phyloP scores from a whole-genome alignment of 2,888 invertebrate species.

The Nebria salina region DNA sequence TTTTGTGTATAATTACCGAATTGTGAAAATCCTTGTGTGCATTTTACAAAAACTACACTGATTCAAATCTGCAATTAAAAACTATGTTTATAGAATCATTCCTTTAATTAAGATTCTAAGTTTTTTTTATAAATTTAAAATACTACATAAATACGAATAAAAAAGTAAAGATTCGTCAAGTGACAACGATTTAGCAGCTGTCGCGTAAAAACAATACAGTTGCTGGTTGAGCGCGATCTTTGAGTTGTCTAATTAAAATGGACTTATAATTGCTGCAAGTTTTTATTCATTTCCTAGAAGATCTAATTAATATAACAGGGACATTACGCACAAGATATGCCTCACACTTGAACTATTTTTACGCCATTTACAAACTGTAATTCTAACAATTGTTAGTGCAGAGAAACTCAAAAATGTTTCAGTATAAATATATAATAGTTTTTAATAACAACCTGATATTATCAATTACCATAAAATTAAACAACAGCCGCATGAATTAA shows the following conservation, averaged over 20 bases:
- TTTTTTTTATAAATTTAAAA: slow-evolving; percentile 3
- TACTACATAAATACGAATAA: neutral
- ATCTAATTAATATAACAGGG: slow-evolving; percentile 39
- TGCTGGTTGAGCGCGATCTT: slow-evolving; percentile 1
- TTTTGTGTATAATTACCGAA: too few relatives aligned
- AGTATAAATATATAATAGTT: neutral
- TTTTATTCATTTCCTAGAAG: slow-evolving; percentile 40
- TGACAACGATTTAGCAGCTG: slow-evolving; percentile 26
- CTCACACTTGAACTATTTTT: neutral
- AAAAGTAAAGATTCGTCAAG: slow-evolving; percentile 5
- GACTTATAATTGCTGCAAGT: slow-evolving; percentile 40
- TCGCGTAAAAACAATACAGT: slow-evolving; percentile 27
- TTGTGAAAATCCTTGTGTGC: too few relatives aligned
- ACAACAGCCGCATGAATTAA: neutral
- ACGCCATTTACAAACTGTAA: too few relatives aligned
- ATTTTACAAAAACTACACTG: neutral
- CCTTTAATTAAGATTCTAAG: too few relatives aligned
- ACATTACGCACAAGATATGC: slow-evolving; percentile 20
- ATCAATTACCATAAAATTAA: neutral
- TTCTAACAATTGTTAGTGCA: too few relatives aligned
- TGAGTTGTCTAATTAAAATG: slow-evolving; percentile 31
- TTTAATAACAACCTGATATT: neutral
- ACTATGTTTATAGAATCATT: too few relatives aligned
- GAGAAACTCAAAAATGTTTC: too few relatives aligned
- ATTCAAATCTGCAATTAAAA: neutral